phyloP scores from a whole-genome alignment of 2,888 invertebrate species.

The Galerucella nymphaeae region DNA sequence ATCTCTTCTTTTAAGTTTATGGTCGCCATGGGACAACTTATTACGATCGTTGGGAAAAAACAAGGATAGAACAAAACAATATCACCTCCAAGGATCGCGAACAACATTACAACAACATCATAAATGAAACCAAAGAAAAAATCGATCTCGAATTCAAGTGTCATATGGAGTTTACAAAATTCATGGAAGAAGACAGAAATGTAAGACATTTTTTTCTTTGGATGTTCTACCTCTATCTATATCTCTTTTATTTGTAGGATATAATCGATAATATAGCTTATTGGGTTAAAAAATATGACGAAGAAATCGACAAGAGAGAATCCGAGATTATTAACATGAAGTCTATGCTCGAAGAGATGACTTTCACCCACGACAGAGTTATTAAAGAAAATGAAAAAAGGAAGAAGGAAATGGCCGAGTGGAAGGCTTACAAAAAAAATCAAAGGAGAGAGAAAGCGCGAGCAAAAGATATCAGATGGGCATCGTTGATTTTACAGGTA shows the following conservation, averaged over 20 bases:
- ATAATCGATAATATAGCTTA: conserved; percentile 52
- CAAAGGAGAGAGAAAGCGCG: conserved; percentile 48
- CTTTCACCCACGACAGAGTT: conserved; percentile 45
- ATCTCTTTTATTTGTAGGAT: conserved; percentile 49
- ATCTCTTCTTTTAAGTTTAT: conserved; percentile 40
- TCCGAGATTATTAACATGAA: conserved; percentile 50
- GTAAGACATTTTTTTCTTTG: conserved; percentile 26
- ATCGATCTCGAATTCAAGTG: conserved; percentile 52
- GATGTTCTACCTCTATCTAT: too few relatives aligned
- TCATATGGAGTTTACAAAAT: conserved; percentile 52
- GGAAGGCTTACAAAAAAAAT: conserved; percentile 49
- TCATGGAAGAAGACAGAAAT: conserved; percentile 52
- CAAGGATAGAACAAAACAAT: conserved; percentile 53
- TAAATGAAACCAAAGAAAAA: conserved; percentile 45
- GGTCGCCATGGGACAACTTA: conserved; percentile 42
- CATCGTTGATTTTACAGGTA: conserved; percentile 55
- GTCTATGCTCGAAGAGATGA: conserved; percentile 49
- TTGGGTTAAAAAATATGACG: conserved; percentile 58
- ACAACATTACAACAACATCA: conserved; percentile 41
- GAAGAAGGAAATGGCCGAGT: conserved; percentile 52
- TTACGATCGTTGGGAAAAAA: conserved; percentile 54
- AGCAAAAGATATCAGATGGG: conserved; percentile 39
- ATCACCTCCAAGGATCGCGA: conserved; percentile 51
- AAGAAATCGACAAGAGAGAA: conserved; percentile 55
- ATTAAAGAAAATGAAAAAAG: conserved; percentile 48